Evolutionary conservation across 2,113 vertebrate genomes (phyloP), one percentile per base, ranked within the genome.

Genomic region (Tauraco erythrolophus): DNA sequence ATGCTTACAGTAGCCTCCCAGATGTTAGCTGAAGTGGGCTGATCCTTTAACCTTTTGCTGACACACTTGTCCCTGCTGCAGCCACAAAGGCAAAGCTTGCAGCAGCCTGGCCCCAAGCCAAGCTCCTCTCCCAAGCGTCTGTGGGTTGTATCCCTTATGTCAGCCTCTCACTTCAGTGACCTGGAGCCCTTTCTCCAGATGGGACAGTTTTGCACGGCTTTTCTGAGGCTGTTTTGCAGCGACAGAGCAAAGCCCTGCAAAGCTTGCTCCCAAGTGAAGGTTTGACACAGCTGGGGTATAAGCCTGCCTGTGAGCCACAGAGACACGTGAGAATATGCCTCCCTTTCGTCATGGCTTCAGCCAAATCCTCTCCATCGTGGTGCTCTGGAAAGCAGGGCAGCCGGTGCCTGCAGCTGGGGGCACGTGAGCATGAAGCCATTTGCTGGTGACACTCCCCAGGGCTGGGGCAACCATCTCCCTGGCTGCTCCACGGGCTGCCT

Each of bases 361-460:
- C 61, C 70, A 92, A 65, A 94, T 72, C 62, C 60, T 48, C 79
- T 58, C 48, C 0, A 0, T n/a, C 2, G 8, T 1, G 0, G 50
- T n/a, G 46, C 62, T 33, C 61, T 84, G 69, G 57, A 78, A 89
- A 94, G 88, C 84, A 89, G 94, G 92, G 35, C 92, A 94, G 84
- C 69, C 37, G 14, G 54, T 2, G 66, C 85, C 91, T 61, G 92
- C 79, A 96, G 95, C 94, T 72, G 71, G 25, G 57, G 80, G 77
- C 87, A 97, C 2, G 12, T 81, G 84, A 92, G 79, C 71, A 30
- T 11, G 68, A 91, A 92, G 86, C 89, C 64, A 46, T 80, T 89
- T 61, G 76, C 94, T 88, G 88, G 84, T 78, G 60, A 81, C 0
- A 0, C 28, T 93, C 50, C 60, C 65, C 3, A 2, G 62, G 27